These are phyloP conservation scores for Euplexia lucipara DNA, from an alignment of 2,888 invertebrate genomes.

Conservation along the genomic window DNA sequence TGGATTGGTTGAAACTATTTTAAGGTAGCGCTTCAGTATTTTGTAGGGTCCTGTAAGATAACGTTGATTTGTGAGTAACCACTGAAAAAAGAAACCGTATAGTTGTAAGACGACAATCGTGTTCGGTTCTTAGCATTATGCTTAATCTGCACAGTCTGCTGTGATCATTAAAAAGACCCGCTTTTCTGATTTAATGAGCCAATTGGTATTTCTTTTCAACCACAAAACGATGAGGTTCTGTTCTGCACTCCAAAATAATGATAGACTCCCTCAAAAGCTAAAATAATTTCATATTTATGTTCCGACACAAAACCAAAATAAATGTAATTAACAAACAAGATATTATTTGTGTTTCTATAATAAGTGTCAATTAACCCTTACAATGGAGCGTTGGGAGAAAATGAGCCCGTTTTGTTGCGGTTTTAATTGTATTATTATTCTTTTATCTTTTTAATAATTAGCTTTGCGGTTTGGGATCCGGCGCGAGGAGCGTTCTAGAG, in stretches of 20 bases:
- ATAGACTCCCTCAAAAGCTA: constrained; percentile 16
- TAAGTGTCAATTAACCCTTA: constrained; percentile 69
- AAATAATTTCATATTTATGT: constrained; percentile 24
- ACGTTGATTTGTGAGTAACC: neutral
- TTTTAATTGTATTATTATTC: constrained; percentile 77
- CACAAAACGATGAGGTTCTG: constrained; percentile 3
- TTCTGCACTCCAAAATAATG: constrained; percentile 31
- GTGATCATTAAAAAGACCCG: neutral
- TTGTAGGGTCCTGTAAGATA: too few species aligned
- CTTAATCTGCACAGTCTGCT: constrained; percentile 6
- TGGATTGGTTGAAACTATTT: too few species aligned
- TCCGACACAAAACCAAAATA: constrained; percentile 38
- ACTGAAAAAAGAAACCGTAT: too few species aligned
- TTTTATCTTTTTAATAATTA: constrained; percentile 56
- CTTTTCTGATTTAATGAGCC: constrained; percentile 31
- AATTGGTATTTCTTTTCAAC: constrained; percentile 14
- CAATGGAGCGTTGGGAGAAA: constrained; percentile 66
- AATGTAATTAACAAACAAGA: constrained; percentile 46
- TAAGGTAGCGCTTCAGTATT: too few species aligned
- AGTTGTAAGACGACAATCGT: neutral
- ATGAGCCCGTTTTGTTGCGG: constrained; percentile 74
- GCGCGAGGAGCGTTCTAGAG: constrained; percentile 52
- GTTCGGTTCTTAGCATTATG: neutral
- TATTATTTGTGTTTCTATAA: constrained; percentile 61
- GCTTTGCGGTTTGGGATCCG: constrained; percentile 50